Percentiles rank a stretch among this genome's conserved stretches.
phyloP scores from a whole-genome alignment of 2,113 vertebrate genomes.

The Menura novaehollandiae region DNA sequence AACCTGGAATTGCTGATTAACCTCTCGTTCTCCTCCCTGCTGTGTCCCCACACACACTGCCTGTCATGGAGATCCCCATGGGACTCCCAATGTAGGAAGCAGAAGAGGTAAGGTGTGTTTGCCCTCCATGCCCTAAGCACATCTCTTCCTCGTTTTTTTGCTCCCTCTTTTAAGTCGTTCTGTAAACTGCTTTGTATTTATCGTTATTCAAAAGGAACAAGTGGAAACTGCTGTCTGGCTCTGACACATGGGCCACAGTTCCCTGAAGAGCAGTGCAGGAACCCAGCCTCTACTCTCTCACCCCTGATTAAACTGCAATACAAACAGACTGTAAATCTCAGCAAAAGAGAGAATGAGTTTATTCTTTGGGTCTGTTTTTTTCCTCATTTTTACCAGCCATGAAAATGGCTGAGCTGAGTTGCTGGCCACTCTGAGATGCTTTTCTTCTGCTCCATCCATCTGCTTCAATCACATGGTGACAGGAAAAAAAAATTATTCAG shows the following conservation, averaged over 20 bases:
- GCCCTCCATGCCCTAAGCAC: neutral
- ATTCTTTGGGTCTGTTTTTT: neutral
- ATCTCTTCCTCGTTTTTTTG: neutral
- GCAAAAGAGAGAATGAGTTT: neutral
- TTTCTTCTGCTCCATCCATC: conserved; percentile 15
- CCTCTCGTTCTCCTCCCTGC: neutral
- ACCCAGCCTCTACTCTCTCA: neutral
- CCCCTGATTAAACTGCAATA: neutral
- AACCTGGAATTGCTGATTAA: neutral
- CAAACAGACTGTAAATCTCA: neutral
- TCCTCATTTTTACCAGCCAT: neutral
- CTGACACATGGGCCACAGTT: neutral
- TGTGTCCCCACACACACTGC: accelerated
- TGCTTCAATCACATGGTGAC: conserved; percentile 27
- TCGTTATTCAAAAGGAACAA: neutral
- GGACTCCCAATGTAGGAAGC: neutral
- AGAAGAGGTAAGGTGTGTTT: neutral
- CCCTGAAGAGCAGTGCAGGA: neutral
- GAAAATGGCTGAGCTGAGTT: conserved; percentile 11
- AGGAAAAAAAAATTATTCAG: neutral
- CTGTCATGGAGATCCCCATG: neutral
- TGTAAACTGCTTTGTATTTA: neutral
- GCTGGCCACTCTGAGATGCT: neutral
- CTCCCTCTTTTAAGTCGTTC: neutral
- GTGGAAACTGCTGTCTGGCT: neutral